Base-by-base conservation (phyloP, 2,888 invertebrate species). In the Drosophila melanosoma region DNA sequence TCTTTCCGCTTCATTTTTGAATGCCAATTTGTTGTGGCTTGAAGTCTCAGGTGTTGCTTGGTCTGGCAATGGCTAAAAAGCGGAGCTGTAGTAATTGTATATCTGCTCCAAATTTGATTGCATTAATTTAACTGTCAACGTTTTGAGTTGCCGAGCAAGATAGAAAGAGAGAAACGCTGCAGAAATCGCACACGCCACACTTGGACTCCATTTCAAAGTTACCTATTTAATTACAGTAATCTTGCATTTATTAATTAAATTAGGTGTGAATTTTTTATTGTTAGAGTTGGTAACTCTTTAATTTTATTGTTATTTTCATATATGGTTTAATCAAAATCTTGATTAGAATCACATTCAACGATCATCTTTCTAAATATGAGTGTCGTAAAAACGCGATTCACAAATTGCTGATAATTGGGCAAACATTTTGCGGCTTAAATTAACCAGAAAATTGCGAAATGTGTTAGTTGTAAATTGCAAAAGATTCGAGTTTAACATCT, bases 101-200 rank as follows among this genome's bases (percentile, higher is more conserved):
- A 61, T 67, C 40, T 71, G 87, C 72, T 89, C 87, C 84, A 79
- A 45, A 79, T 76, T 83, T 69, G 61, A 67, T 66, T 74, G 68
- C 76, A 67, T 76, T 81, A 32, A 89, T 87, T 88, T 72, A 76
- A 53, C 74, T 84, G 84, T 87, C 84, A 89, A 81, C 74, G 29
- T 71, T 56, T 73, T 69, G 53, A 69, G 69, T 60, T 65, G 40
- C 68, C 20, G 20, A 8, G 7, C 29, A 0, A 61, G 69, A 66
- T 6, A 48, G 7, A 48, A 23, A 15, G 53, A 65, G 64, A 51
- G 66, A 66, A 65, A 68, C 73, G 17, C 38, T 56, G 64, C 48
- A 66, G 32, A 33, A 67, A 60, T 40, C 54, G 59, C 56, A 66
- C 60, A 63, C 66, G 62, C 59, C 48, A 62, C 40, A 56, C 66